Base-by-base conservation (phyloP, 1,140 invertebrate genomes). In the Ceratosolen fusciceps region DNA sequence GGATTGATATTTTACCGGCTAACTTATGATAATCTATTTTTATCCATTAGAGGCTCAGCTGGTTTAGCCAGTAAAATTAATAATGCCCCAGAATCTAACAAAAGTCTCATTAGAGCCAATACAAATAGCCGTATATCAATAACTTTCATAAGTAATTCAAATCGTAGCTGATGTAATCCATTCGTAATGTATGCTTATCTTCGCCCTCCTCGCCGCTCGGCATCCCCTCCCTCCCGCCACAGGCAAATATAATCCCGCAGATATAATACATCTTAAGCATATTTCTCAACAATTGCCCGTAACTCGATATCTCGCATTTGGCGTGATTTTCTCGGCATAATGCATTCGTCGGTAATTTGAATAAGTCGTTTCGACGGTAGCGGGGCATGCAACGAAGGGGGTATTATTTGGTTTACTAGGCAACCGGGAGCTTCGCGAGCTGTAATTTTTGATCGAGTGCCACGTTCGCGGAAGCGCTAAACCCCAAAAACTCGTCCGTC, bases 211-310 rank as follows among this genome's bases (percentile, higher is more conserved):
- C 16, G n/a, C 0, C 60, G n/a, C n/a, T n/a, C n/a, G 10, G 8
- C 60, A n/a, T 65, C 37, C 31, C 8, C 31, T 37, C 34, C 19
- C n/a, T n/a, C n/a, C n/a, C n/a, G n/a, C n/a, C n/a, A n/a, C n/a
- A n/a, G n/a, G 34, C 60, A n/a, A 65, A 34, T 31, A 65, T 37
- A 37, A 65, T 37, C 60, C 60, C 34, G 19, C 60, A 21, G 16
- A 31, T 31, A 65, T 37, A 37, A 65, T 65, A 65, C 34, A 65
- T n/a, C 60, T 65, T 65, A 37, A 65, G 60, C 60, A 37, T 65
- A 65, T 37, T 31, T 62, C 26, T 16, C 5, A 4, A 10, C 9
- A 19, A 9, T 37, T 37, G 16, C 14, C 37, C 60, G 3, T 9
- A 65, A 65, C 5, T 37, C 5, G 4, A 37, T n/a, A n/a, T 65